Evolutionary conservation across 1,140 invertebrate species (phyloP).

Genomic region (Pseudomyrmex gracilis): DNA sequence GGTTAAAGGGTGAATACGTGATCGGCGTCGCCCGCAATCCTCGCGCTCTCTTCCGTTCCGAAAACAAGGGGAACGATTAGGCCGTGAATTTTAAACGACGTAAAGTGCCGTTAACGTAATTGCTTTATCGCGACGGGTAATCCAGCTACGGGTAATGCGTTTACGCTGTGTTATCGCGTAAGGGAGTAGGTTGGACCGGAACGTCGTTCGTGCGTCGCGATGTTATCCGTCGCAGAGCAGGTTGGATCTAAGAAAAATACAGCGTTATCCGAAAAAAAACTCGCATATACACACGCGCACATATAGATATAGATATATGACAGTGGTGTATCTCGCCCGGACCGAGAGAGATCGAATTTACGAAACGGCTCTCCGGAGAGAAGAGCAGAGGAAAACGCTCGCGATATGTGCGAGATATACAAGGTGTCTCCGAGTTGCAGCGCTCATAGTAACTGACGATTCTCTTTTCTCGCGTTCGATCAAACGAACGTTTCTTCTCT

Average conservation of each 20-base stretch:
- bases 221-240: conserved; percentile 48
- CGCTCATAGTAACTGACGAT: conserved; percentile 6
- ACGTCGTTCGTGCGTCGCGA: conserved; percentile 35
- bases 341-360: conserved; percentile 58
- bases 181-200: background rate
- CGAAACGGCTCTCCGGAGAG: conserved; percentile 61
- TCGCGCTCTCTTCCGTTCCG: background rate
- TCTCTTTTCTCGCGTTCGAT: background rate
- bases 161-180: conserved; percentile 41
- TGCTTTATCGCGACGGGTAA: conserved; percentile 58
- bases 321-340: conserved; percentile 7
- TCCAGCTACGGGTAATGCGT: conserved; percentile 56
- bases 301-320: background rate
- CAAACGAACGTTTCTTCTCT: background rate
- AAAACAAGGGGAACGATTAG: conserved; percentile 45
- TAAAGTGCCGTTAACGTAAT: conserved; percentile 58
- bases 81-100: conserved; percentile 57
- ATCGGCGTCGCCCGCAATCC: conserved; percentile 32
- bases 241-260: conserved; percentile 66
- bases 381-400: conserved; percentile 11
- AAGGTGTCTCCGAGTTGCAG: conserved; percentile 16
- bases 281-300: background rate
- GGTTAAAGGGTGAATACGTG: conserved; percentile 46
- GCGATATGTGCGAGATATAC: conserved; percentile 29
- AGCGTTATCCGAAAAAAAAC: conserved; percentile 60